Evolutionary conservation across 2,888 invertebrate genomes (phyloP).

Genomic region (Latrodectus hesperus): DNA sequence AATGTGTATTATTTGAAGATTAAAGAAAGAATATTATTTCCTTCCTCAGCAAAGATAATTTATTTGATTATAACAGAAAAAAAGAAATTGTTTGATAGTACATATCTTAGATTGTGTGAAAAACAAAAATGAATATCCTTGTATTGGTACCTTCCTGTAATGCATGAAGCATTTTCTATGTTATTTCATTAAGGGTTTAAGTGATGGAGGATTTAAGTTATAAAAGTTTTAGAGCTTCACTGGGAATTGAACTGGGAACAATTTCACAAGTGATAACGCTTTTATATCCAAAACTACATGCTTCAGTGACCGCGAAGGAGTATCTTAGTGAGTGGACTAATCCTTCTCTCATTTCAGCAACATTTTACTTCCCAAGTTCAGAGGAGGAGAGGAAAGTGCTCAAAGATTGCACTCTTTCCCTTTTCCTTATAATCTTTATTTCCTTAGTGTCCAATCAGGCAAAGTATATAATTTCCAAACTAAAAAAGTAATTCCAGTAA

Average conservation of each 20-base stretch:
- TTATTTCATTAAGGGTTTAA: neutral
- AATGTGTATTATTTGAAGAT: no score
- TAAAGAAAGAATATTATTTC: no score
- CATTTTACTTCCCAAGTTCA: neutral
- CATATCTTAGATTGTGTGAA: neutral
- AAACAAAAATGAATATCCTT: neutral
- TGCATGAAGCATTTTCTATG: no score
- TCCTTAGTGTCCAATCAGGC: neutral
- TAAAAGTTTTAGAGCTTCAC: conserved; percentile 1
- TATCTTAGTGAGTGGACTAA: conserved; percentile 8
- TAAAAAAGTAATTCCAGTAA: neutral
- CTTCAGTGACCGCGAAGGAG: conserved; percentile 26
- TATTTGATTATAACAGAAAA: no score
- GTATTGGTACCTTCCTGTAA: neutral
- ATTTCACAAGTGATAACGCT: conserved; percentile 21
- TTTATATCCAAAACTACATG: conserved; percentile 21
- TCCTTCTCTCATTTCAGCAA: neutral
- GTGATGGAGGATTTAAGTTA: neutral
- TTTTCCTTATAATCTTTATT: neutral
- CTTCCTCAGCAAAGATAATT: no score
- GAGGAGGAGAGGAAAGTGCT: neutral
- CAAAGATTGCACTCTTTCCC: neutral
- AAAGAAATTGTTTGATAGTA: no score
- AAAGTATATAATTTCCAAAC: neutral
- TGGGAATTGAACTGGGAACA: conserved; percentile 17